Conservation (phyloP, 2,797 vertebrate species). For the Lepilemur septentrionalis region DNA sequence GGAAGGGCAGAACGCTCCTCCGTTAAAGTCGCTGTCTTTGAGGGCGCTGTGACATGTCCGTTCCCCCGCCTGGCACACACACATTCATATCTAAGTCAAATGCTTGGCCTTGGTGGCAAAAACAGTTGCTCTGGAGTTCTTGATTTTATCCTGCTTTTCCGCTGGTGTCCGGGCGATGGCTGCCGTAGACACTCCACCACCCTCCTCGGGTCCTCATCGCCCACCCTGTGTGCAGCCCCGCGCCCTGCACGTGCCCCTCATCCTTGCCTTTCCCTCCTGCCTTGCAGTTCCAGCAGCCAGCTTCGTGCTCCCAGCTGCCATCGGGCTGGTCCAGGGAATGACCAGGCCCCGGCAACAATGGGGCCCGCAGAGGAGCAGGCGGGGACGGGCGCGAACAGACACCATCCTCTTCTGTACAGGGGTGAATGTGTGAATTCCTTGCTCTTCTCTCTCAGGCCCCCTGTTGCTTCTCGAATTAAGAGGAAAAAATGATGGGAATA, state of each 20-base stretch:
- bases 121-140: background rate
- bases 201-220: background rate
- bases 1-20: background rate
- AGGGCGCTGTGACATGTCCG: background rate
- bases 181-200: background rate
- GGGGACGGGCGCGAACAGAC: background rate
- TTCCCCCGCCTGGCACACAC: background rate
- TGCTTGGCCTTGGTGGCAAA: background rate
- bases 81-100: background rate
- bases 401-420: background rate
- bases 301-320: background rate
- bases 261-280: background rate
- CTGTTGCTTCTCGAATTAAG: conserved; percentile 45
- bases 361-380: background rate
- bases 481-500: background rate
- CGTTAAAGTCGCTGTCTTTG: background rate
- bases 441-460: background rate
- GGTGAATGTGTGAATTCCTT: conserved; percentile 22
- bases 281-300: background rate
- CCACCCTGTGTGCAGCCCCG: background rate
- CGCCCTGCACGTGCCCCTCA: background rate
- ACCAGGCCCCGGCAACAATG: background rate
- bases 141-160: conserved; percentile 13
- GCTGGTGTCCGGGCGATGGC: background rate
- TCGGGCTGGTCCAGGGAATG: background rate